Percentiles rank a stretch among this genome's conserved stretches.
Conservation (phyloP, 1,140 invertebrate genomes). For the Papilio aristodemus region DNA sequence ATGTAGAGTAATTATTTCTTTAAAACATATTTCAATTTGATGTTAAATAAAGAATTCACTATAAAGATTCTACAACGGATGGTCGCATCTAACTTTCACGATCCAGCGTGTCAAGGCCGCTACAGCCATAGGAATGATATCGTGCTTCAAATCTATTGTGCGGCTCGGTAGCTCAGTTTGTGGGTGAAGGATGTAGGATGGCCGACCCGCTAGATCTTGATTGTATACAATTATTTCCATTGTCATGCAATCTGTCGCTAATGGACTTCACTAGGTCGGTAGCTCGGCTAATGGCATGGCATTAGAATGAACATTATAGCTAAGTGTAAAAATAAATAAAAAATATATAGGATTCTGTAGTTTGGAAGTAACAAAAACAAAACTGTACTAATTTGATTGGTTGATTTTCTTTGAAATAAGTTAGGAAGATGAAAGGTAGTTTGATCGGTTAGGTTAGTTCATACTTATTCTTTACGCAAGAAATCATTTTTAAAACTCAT, state of each 20-base stretch:
- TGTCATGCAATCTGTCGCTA: conserved; percentile 34
- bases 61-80: neutral
- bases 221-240: conserved; percentile 31
- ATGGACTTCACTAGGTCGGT: conserved; percentile 28
- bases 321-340: neutral
- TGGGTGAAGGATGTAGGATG: conserved; percentile 33
- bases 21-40: neutral
- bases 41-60: neutral
- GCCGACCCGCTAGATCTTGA: conserved; percentile 24
- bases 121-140: conserved; percentile 31
- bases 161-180: conserved; percentile 29
- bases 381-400: too few species aligned
- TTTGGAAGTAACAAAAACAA: too few species aligned
- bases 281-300: conserved; percentile 3
- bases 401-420: too few species aligned
- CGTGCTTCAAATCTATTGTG: conserved; percentile 32
- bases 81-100: conserved; percentile 32
- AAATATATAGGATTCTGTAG: too few species aligned
- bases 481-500: too few species aligned
- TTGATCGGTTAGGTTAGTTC: too few species aligned
- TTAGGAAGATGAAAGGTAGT: too few species aligned
- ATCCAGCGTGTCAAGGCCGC: conserved; percentile 17
- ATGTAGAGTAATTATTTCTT: neutral
- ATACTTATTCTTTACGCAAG: too few species aligned
- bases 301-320: conserved; percentile 2